Percentiles rank a stretch among this genome's conserved stretches.
phyloP scores from a whole-genome alignment of 1,140 invertebrate species.

The Archivesica marissinica region DNA sequence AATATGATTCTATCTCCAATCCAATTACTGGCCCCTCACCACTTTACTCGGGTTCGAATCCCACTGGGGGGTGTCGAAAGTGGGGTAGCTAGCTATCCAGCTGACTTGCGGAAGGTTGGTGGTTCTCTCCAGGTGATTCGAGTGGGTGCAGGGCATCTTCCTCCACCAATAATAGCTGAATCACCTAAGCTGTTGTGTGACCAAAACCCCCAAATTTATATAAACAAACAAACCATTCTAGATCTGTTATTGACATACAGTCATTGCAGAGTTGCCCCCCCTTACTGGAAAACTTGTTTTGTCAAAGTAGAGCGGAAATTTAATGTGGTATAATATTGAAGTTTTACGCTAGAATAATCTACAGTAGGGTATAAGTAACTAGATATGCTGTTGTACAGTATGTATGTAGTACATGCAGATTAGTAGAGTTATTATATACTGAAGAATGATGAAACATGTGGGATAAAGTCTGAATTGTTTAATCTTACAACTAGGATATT shows the following conservation, averaged over 20 bases:
- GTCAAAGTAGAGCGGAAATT: constrained; percentile 22
- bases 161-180: too few relatives aligned
- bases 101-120: too few relatives aligned
- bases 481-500: not conserved
- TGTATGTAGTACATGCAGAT: constrained; percentile 4
- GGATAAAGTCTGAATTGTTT: constrained; percentile 22
- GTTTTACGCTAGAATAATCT: constrained; percentile 39
- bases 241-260: not conserved
- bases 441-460: constrained; percentile 14
- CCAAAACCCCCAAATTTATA: too few relatives aligned
- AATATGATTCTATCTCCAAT: too few relatives aligned
- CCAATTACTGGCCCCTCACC: too few relatives aligned
- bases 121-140: too few relatives aligned
- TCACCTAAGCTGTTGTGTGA: too few relatives aligned
- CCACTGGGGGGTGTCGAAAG: too few relatives aligned
- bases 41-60: too few relatives aligned
- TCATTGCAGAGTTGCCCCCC: constrained; percentile 1
- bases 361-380: constrained; percentile 24
- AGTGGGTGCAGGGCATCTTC: too few relatives aligned
- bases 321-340: constrained; percentile 33
- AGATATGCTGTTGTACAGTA: constrained; percentile 12
- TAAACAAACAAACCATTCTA: too few relatives aligned
- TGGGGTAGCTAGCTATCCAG: too few relatives aligned
- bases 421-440: not conserved
- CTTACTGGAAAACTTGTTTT: not conserved